Evolutionary conservation across 2,888 invertebrate genomes (phyloP).

Genomic region (Pterostichus madidus): DNA sequence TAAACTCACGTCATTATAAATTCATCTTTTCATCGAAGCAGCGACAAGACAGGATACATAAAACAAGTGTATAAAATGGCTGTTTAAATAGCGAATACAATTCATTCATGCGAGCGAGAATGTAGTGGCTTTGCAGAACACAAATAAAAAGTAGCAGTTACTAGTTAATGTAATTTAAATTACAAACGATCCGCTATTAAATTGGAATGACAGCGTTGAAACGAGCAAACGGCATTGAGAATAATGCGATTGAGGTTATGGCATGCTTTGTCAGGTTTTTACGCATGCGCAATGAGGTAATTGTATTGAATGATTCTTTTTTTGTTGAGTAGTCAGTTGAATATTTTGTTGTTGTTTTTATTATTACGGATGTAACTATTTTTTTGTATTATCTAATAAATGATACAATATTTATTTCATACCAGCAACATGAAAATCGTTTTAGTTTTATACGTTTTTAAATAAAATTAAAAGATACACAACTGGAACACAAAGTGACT

Average conservation of each 20-base stretch:
- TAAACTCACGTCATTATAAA: conserved; percentile 12
- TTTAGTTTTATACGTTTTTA: no score
- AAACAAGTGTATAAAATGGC: background rate
- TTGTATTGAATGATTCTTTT: conserved; percentile 3
- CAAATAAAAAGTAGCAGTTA: conserved; percentile 29
- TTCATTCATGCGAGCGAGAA: no score
- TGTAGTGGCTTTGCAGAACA: conserved; percentile 1
- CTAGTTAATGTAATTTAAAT: conserved; percentile 46
- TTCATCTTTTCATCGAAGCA: background rate
- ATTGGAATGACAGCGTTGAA: conserved; percentile 29
- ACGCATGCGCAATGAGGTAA: conserved; percentile 8
- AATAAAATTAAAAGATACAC: no score
- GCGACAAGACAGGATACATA: no score
- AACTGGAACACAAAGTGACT: no score
- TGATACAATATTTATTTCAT: background rate
- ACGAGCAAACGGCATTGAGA: conserved; percentile 39
- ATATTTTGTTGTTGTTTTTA: conserved; percentile 8
- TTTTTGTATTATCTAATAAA: conserved; percentile 7
- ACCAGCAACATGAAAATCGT: no score
- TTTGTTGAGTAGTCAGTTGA: background rate
- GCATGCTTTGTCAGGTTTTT: conserved; percentile 17
- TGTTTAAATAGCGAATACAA: no score
- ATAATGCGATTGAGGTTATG: conserved; percentile 46
- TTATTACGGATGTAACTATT: background rate
- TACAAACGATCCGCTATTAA: conserved; percentile 49